These are phyloP conservation scores for Patella depressa DNA, from an alignment of 2,888 invertebrate genomes.

Conservation along the genomic window DNA sequence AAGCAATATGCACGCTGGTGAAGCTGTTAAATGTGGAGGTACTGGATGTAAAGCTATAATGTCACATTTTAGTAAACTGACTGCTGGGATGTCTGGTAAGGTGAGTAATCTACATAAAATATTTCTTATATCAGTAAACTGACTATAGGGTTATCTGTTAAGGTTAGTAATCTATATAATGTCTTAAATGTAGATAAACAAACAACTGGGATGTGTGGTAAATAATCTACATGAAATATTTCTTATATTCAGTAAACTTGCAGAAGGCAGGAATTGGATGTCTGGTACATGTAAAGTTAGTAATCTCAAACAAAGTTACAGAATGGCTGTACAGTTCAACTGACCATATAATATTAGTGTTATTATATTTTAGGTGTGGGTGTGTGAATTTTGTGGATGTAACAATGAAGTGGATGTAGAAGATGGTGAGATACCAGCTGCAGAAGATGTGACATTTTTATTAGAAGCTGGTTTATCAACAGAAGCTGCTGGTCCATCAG, in stretches of 20 bases:
- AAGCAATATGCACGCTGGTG: slow-evolving; percentile 68
- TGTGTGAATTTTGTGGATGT: slow-evolving; percentile 65
- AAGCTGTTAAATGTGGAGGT: slow-evolving; percentile 54
- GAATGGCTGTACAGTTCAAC: too few relatives aligned
- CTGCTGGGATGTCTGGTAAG: slow-evolving; percentile 44
- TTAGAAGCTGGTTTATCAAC: slow-evolving; percentile 64
- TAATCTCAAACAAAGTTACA: too few relatives aligned
- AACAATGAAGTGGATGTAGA: slow-evolving; percentile 59
- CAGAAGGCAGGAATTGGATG: too few relatives aligned
- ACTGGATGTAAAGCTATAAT: slow-evolving; percentile 59
- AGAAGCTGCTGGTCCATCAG: slow-evolving; percentile 55
- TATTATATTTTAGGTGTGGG: slow-evolving; percentile 55
- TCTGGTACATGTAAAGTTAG: too few relatives aligned
- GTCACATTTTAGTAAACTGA: slow-evolving; percentile 60
- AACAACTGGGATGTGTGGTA: too few relatives aligned
- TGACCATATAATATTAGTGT: too few relatives aligned
- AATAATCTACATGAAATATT: too few relatives aligned
- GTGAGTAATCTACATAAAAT: slow-evolving; percentile 28
- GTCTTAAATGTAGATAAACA: too few relatives aligned
- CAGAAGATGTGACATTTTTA: slow-evolving; percentile 66
- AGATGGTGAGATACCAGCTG: slow-evolving; percentile 63
- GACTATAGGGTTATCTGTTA: too few relatives aligned
- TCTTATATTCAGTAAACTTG: too few relatives aligned
- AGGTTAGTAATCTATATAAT: too few relatives aligned
- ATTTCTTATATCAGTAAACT: too few relatives aligned